Base-by-base conservation (phyloP, 30 jellyfish, hydroid and myxozoan species). In the Kudoa iwatai region DNA sequence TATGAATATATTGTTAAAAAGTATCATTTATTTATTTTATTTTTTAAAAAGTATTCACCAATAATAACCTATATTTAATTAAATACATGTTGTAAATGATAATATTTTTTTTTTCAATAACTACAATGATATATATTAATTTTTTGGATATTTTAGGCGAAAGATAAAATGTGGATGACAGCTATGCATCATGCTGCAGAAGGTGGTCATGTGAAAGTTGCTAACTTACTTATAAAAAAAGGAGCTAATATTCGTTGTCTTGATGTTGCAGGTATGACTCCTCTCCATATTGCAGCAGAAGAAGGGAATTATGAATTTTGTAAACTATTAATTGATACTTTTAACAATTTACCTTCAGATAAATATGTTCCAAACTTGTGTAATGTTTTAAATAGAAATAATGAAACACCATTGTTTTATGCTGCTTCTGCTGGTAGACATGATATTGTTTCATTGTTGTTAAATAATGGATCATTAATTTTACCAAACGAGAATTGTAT, bases 111-210 rank as follows among this genome's bases (percentile, higher is more conserved):
- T n/a, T n/a, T n/a, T n/a, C n/a, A n/a, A n/a, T n/a, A n/a, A n/a
- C n/a, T n/a, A n/a, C n/a, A n/a, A n/a, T n/a, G n/a, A n/a, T n/a
- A n/a, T n/a, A n/a, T n/a, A n/a, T n/a, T n/a, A n/a, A n/a, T n/a
- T n/a, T n/a, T n/a, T n/a, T n/a, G n/a, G n/a, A n/a, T n/a, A n/a
- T n/a, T n/a, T n/a, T n/a, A n/a, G n/a, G n/a, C n/a, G n/a, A 28
- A 28, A 28, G 36, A 28, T 28, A n/a, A 9, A 28, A 6, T 13
- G 13, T 28, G 36, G 36, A 28, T 28, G 7, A 55, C 93, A 4
- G 84, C 93, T 7, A 54, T 74, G 17, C 93, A 74, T 31, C 60
- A 61, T 51, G 93, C 88, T 2, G 84, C 84, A 4, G 64, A 52
- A 48, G 42, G 87, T 22, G 83, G 93, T 0, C 13, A 13, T 13